Conservation (phyloP, 2,888 invertebrate species). For the Cantharis rufa region DNA sequence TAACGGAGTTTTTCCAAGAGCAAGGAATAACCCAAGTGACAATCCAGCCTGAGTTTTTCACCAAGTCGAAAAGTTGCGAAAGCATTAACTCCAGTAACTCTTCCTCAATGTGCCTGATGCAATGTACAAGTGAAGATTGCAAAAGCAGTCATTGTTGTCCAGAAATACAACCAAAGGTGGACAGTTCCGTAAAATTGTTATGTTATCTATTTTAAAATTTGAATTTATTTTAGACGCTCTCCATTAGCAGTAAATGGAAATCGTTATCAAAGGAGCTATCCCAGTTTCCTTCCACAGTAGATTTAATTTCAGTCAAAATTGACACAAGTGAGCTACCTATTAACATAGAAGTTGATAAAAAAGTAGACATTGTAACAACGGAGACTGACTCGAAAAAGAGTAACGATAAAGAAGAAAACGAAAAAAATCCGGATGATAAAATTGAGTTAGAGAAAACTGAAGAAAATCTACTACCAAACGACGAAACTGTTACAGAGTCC, state of each 20-base stretch:
- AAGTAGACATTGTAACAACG: not conserved
- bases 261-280: constrained; percentile 11
- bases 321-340: constrained; percentile 7
- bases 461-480: not conserved
- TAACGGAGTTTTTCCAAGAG: constrained; percentile 75
- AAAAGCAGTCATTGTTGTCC: constrained; percentile 56
- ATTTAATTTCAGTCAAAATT: constrained; percentile 14
- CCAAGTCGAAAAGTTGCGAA: constrained; percentile 41
- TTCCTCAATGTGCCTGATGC: constrained; percentile 52
- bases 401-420: not conserved
- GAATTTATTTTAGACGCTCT: not conserved
- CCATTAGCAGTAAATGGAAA: constrained; percentile 13
- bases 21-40: constrained; percentile 84
- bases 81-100: constrained; percentile 41
- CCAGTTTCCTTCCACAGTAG: not conserved
- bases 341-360: not conserved
- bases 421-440: not conserved
- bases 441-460: not conserved
- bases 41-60: constrained; percentile 82
- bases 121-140: constrained; percentile 54
- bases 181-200: not conserved
- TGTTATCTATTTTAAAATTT: not conserved
- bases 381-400: not conserved
- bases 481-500: not conserved
- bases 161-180: constrained; percentile 11